Evolutionary conservation across 2,888 invertebrate genomes (phyloP).

Genomic region (Callyntrura guangdongensis): DNA sequence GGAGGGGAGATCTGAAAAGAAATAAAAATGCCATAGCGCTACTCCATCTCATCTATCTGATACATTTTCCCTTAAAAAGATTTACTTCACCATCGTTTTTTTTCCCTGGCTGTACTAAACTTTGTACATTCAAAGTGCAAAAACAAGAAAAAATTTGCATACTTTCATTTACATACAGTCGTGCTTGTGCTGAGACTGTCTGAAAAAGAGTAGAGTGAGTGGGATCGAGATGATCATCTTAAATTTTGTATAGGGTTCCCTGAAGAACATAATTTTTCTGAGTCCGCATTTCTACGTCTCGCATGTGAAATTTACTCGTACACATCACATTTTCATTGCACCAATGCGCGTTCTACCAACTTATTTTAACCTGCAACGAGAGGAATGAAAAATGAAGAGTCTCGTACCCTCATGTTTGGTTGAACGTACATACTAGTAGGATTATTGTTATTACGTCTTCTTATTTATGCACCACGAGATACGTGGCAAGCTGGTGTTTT

Average conservation of each 20-base stretch:
- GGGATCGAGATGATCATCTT: constrained; percentile 53
- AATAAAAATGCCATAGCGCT: constrained; percentile 25
- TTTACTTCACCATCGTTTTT: not conserved
- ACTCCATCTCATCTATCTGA: not conserved
- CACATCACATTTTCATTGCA: constrained; percentile 55
- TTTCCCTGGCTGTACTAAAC: not conserved
- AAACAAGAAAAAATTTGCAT: constrained; percentile 59
- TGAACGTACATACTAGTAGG: not conserved
- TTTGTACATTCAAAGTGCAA: constrained; percentile 51
- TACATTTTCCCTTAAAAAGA: constrained; percentile 36
- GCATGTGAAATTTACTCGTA: constrained; percentile 49
- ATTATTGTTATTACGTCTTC: not conserved
- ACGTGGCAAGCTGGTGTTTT: not conserved
- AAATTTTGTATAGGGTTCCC: constrained; percentile 55
- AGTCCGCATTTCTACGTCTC: constrained; percentile 26
- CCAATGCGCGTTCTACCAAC: constrained; percentile 22
- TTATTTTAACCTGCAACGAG: constrained; percentile 48
- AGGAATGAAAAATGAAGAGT: constrained; percentile 24
- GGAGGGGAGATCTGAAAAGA: not conserved
- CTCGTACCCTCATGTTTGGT: not conserved
- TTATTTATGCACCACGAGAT: constrained; percentile 24
- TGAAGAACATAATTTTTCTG: constrained; percentile 49
- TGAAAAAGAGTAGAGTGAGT: not conserved
- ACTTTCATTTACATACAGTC: constrained; percentile 59
- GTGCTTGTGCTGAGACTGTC: not conserved